Conservation (phyloP, 23 tunicate genomes). For the Trididemnum nubilum region DNA sequence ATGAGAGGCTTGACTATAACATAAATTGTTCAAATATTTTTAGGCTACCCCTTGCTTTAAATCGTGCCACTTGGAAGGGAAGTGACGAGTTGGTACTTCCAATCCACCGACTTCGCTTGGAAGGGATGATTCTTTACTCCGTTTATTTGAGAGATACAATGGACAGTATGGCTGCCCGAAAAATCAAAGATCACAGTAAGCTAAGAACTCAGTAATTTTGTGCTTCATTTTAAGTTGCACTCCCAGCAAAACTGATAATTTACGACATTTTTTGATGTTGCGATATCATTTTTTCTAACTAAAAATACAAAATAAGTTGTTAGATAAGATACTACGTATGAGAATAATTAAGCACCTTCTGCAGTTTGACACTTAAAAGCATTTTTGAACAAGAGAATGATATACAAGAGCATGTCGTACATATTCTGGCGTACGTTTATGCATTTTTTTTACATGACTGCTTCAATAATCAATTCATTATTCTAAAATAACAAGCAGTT, state of each 20-base stretch:
- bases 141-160: slow-evolving; percentile 76
- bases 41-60: slow-evolving; percentile 69
- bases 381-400: too few relatives aligned
- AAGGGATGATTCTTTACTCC: slow-evolving; percentile 62
- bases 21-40: too few relatives aligned
- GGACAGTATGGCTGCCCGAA: slow-evolving; percentile 71
- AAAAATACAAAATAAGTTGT: not conserved
- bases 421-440: too few relatives aligned
- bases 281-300: not conserved
- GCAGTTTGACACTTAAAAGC: too few relatives aligned
- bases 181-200: slow-evolving; percentile 73
- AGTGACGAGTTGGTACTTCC: slow-evolving; percentile 57
- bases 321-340: too few relatives aligned
- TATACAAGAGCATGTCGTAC: too few relatives aligned
- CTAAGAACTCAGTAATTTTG: too few relatives aligned
- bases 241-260: not conserved
- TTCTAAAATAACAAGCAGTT: too few relatives aligned
- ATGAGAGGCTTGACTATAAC: too few relatives aligned
- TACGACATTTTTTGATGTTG: not conserved
- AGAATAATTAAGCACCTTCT: too few relatives aligned
- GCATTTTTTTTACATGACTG: too few relatives aligned
- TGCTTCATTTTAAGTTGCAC: not conserved
- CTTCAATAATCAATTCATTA: too few relatives aligned
- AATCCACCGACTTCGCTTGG: slow-evolving; percentile 61
- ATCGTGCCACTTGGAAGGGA: slow-evolving; percentile 71